Evolutionary conservation across 1,140 invertebrate genomes (phyloP), one percentile per base, ranked within the genome.

Genomic region (Rhysida immarginata): DNA sequence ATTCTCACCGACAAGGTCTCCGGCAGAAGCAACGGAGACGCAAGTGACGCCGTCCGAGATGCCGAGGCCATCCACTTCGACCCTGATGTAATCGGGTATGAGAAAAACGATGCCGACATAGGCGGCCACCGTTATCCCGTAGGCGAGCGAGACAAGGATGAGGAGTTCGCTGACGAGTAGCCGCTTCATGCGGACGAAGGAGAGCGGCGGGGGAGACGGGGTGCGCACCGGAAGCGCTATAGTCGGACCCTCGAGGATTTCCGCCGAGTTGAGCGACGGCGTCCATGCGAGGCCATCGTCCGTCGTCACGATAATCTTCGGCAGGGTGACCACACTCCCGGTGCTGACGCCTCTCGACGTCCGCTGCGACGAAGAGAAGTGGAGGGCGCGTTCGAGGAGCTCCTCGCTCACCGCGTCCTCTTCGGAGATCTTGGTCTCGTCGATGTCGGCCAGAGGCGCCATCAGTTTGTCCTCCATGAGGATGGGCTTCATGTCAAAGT

Each of bases 231-330:
- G 5, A 23, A 3, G 5, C 3, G 5, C 24, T 16, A 26, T 2
- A 26, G 23, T 51, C 8, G 3, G 8, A 18, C 21, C 23, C 13
- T 14, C 14, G 11, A 23, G 14, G 8, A 48, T 20, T 23, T 48
- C 45, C 8, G 23, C 23, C 13, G 49, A 51, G 13, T 16, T 51
- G 3, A 51, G 21, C 24, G 49, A 51, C 49, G 26, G 24, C 13
- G 24, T 26, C 8, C 26, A 14, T 11, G 20, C 24, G 8, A 5
- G 3, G 5, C 26, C 49, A 3, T 51, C 49, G 5, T 3, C 49
- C 13, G 49, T 26, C 49, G 49, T 51, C 49, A 51, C 49, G 3
- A 51, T 20, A 27, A 51, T 51, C 8, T 25, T 3, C 13, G 49
- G 49, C 13, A 51, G 13, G 8, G 11, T 13, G 13, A 3, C 11